phyloP scores from a whole-genome alignment of 2,888 invertebrate species.

The Phaonia tiefii region DNA sequence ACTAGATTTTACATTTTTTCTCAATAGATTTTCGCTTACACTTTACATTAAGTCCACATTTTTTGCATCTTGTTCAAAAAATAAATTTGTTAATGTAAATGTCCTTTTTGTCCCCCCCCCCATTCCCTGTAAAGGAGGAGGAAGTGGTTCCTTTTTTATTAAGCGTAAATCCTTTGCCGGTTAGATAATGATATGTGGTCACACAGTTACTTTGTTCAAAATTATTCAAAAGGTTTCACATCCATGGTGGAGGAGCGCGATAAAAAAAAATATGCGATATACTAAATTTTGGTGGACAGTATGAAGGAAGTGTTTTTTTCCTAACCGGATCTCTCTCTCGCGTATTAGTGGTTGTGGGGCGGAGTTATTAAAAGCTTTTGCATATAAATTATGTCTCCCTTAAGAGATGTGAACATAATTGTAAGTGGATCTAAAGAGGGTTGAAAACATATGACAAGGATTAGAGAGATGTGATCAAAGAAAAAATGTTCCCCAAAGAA shows the following conservation, averaged over 20 bases:
- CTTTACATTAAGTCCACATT: conserved; percentile 56
- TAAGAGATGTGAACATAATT: conserved; percentile 32
- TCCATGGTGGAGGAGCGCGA: background rate
- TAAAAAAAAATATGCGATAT: conserved; percentile 28
- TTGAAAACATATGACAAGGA: background rate
- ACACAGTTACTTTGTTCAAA: conserved; percentile 65
- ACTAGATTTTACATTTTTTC: conserved; percentile 25
- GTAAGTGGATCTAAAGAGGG: conserved; percentile 26
- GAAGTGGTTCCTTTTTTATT: conserved; percentile 55
- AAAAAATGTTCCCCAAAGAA: too few species aligned
- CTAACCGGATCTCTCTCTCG: background rate
- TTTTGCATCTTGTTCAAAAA: conserved; percentile 34
- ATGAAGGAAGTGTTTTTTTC: background rate
- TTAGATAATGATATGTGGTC: conserved; percentile 72
- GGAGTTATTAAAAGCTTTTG: conserved; percentile 61
- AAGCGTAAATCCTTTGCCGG: conserved; percentile 74
- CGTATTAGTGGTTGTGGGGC: conserved; percentile 25
- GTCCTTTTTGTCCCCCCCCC: conserved; percentile 47
- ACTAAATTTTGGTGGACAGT: conserved; percentile 19
- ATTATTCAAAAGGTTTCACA: conserved; percentile 57
- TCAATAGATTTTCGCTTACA: conserved; percentile 57
- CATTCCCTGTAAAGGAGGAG: conserved; percentile 25
- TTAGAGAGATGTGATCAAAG: conserved; percentile 27
- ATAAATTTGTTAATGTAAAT: conserved; percentile 60
- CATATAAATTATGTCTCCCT: conserved; percentile 56